Percentiles rank a stretch among this genome's conserved stretches.
These are phyloP conservation scores for Lophotis ruficrista DNA, from an alignment of 2,113 vertebrate genomes.

Conservation along the genomic window DNA sequence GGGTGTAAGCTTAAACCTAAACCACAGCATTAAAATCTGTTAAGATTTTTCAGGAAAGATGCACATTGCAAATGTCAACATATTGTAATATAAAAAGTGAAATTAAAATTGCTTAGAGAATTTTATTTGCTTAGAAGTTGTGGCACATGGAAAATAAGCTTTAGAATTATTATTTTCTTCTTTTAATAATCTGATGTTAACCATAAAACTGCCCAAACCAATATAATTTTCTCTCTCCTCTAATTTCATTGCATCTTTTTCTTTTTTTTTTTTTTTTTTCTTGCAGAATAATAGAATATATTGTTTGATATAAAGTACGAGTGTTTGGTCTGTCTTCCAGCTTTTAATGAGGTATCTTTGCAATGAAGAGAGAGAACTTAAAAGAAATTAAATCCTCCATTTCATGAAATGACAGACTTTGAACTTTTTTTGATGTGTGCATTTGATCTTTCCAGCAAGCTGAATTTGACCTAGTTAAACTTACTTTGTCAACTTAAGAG, in stretches of 20 bases:
- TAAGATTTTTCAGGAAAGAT: not conserved
- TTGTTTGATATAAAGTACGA: not conserved
- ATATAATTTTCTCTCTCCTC: not conserved
- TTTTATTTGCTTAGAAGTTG: not conserved
- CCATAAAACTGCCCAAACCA: not conserved
- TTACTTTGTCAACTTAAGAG: not conserved
- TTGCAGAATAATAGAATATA: not conserved
- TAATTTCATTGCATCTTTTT: not conserved
- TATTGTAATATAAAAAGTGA: not conserved
- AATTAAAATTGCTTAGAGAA: not conserved
- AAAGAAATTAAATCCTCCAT: not conserved
- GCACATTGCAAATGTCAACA: not conserved
- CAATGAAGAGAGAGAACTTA: not conserved
- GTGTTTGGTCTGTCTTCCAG: not conserved
- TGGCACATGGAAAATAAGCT: not conserved
- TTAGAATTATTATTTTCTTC: not conserved
- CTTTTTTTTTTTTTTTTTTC: not conserved
- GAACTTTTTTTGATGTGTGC: not conserved
- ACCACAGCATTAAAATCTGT: not conserved
- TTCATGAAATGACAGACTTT: not conserved
- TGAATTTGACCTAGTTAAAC: slow-evolving; percentile 17
- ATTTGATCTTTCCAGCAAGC: not conserved
- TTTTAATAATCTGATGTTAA: not conserved
- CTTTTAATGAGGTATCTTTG: slow-evolving; percentile 11
- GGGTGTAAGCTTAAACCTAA: not conserved